Conservation (phyloP, 2,113 vertebrate genomes). For the Python bivittatus region DNA sequence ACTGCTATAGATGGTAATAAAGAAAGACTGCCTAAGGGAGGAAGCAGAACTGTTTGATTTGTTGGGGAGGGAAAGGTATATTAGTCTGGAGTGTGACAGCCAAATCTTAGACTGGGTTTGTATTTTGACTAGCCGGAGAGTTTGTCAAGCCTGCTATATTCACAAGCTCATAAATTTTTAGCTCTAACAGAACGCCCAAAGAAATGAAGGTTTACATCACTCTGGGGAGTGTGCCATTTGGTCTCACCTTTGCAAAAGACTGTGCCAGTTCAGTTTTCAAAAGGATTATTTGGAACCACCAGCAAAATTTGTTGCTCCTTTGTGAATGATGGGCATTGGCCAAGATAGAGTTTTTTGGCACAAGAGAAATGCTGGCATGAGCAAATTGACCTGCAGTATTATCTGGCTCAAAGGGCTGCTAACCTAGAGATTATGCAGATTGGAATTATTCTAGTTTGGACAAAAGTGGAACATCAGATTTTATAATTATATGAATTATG, state of each 20-base stretch:
- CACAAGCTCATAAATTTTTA: conserved; percentile 62
- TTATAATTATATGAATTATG: not conserved
- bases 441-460: not conserved
- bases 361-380: not conserved
- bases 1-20: conserved; percentile 65
- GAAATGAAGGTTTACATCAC: conserved; percentile 21
- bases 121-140: conserved; percentile 47
- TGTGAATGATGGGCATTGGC: conserved; percentile 13
- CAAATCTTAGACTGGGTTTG: conserved; percentile 45
- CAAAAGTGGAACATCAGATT: not conserved
- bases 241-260: conserved; percentile 15
- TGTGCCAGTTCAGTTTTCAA: conserved; percentile 10
- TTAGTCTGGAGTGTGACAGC: conserved; percentile 56
- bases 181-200: conserved; percentile 41
- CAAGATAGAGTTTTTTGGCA: conserved; percentile 1
- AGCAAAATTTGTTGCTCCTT: conserved; percentile 1
- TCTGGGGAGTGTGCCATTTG: conserved; percentile 17
- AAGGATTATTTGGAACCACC: conserved; percentile 10
- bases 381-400: not conserved
- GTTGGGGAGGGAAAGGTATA: conserved; percentile 60
- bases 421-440: not conserved
- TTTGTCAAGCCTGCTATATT: conserved; percentile 46
- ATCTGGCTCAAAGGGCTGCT: not conserved
- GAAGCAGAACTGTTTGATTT: conserved; percentile 45
- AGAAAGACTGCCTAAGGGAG: conserved; percentile 64